These are phyloP conservation scores for Harlomillsia oculata DNA, from an alignment of 1,140 invertebrate genomes.

Conservation along the genomic window DNA sequence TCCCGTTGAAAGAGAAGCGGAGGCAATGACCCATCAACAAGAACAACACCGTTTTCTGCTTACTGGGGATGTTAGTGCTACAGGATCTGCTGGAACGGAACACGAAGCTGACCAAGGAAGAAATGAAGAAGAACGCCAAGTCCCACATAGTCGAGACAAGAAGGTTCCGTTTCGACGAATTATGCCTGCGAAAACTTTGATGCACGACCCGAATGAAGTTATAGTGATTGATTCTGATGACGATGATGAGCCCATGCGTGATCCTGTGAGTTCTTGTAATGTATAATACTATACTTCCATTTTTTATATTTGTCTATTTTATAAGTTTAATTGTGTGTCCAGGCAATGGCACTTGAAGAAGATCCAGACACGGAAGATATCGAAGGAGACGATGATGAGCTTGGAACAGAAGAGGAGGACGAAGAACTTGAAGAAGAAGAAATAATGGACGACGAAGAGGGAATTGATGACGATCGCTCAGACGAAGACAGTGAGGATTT, in stretches of 20 bases:
- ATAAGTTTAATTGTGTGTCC: not conserved
- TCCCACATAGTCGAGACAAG: conserved; percentile 25
- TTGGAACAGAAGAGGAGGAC: conserved; percentile 36
- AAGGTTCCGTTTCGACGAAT: not conserved
- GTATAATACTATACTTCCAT: not conserved
- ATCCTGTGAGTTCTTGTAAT: not conserved
- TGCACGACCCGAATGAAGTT: conserved; percentile 36
- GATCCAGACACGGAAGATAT: conserved; percentile 34
- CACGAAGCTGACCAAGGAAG: conserved; percentile 48
- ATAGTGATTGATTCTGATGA: conserved; percentile 37
- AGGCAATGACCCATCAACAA: conserved; percentile 43
- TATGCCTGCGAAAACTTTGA: conserved; percentile 26
- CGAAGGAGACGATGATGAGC: conserved; percentile 32
- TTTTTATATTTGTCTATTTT: not conserved
- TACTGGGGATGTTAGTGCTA: not conserved
- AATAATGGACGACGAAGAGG: conserved; percentile 37
- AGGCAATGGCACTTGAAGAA: conserved; percentile 19
- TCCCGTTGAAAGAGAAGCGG: conserved; percentile 34
- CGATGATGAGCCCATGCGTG: conserved; percentile 20
- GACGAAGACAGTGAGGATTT: conserved; percentile 27
- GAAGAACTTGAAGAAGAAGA: conserved; percentile 31
- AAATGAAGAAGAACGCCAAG: conserved; percentile 31
- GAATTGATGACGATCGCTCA: conserved; percentile 26
- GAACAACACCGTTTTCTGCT: conserved; percentile 40
- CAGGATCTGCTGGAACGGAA: conserved; percentile 39